A percentile compares a stretch with the other conserved stretches of the same genome.
Evolutionary conservation across 1,140 invertebrate genomes (phyloP).

Genomic region (Drosophila pallidifrons): DNA sequence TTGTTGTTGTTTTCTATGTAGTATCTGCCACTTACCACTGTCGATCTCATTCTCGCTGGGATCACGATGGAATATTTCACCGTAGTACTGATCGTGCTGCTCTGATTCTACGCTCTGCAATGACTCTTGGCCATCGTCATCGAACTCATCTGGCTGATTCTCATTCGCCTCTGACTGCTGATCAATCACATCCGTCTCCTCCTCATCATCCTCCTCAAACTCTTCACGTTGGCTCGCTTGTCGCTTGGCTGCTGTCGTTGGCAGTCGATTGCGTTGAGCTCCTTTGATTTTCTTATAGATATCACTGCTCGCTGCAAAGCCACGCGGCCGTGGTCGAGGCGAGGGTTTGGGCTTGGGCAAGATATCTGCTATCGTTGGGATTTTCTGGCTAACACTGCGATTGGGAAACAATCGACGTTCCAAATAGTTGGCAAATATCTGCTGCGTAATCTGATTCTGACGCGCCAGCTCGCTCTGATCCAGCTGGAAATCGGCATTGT

Average conservation of each 20-base stretch:
- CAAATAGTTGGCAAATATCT: constrained; percentile 89
- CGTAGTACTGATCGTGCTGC: constrained; percentile 86
- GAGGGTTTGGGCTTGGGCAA: constrained; percentile 84
- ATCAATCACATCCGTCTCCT: constrained; percentile 41
- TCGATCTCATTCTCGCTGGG: constrained; percentile 83
- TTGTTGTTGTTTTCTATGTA: no score
- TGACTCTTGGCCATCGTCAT: constrained; percentile 82
- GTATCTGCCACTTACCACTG: constrained; percentile 55
- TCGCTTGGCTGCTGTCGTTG: constrained; percentile 50
- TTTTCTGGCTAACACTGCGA: constrained; percentile 85
- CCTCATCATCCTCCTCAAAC: constrained; percentile 35
- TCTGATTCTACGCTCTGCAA: constrained; percentile 89
- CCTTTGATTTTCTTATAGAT: constrained; percentile 57
- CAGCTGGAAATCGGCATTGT: constrained; percentile 64
- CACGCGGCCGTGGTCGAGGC: constrained; percentile 62
- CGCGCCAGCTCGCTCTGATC: constrained; percentile 88
- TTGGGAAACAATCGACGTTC: constrained; percentile 88
- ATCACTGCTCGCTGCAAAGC: constrained; percentile 53
- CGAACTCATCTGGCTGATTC: constrained; percentile 70
- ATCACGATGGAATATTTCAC: constrained; percentile 81
- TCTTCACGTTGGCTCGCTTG: constrained; percentile 14
- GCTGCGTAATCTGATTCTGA: constrained; percentile 90
- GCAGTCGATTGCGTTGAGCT: constrained; percentile 61
- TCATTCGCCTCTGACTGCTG: constrained; percentile 49
- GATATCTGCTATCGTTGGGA: constrained; percentile 88